Evolutionary conservation across 2,888 invertebrate species (phyloP), one percentile per base, ranked within the genome.

Genomic region (Drosophila quinaria): DNA sequence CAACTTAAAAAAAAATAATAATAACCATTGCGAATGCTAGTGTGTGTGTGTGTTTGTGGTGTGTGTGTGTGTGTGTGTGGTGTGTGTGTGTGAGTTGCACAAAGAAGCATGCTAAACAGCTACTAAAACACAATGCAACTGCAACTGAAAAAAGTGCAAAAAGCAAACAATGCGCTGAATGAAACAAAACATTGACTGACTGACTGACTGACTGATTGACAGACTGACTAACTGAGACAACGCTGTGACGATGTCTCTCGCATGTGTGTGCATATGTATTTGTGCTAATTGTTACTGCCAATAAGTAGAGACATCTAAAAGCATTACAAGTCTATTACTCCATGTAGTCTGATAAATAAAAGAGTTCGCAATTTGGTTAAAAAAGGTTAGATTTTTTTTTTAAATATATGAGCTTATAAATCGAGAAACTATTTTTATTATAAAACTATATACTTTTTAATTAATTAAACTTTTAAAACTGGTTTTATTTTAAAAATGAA

Each of bases 21-120:
- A 73, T 73, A 81, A 64, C 58, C 70, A 73, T 66, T 78, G 65
- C 66, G 59, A 58, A 62, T 63, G 58, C 56, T 47, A 47, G 51
- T 66, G 31, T 51, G 47, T 58, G 35, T 50, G 37, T 60, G 46
- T 58, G 47, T 63, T 44, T 65, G 54, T 39, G n/a, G 31, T 62
- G 68, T 75, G 51, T 73, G 42, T 52, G 72, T 70, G 52, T 51
- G 66, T 47, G 77, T 88, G 31, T 62, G 68, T 75, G 51, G 31
- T 62, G 68, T 75, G 51, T 73, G 42, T 52, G 72, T 70, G 52
- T 51, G 66, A 49, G 77, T 88, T 82, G 72, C 81, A 88, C 89
- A 86, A 78, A 90, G 84, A 86, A 85, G 89, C 87, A 86, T 89
- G 85, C 89, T 86, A 86, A 86, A 81, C 69, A 85, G 87, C 74